phyloP scores from a whole-genome alignment of 2,888 invertebrate genomes.

The Drosophila suboccidentalis region DNA sequence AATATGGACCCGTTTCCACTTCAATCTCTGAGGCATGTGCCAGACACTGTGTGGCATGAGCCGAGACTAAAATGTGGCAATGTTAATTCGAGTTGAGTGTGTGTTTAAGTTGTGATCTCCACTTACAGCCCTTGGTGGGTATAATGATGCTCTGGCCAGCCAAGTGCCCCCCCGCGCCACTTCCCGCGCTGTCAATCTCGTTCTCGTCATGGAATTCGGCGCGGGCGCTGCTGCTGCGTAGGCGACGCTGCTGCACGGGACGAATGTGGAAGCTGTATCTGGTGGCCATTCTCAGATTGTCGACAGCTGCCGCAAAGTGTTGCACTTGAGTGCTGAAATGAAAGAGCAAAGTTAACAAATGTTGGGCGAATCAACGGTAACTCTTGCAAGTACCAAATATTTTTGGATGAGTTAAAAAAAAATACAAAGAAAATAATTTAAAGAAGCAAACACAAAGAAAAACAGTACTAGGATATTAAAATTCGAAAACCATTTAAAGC shows the following conservation, averaged over 20 bases:
- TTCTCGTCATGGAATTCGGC: constrained; percentile 85
- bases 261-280: constrained; percentile 93
- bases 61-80: constrained; percentile 89
- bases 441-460: neutral
- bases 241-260: constrained; percentile 84
- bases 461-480: too few relatives aligned
- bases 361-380: neutral
- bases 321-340: constrained; percentile 76
- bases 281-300: constrained; percentile 92
- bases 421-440: neutral
- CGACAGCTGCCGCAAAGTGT: constrained; percentile 88
- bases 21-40: constrained; percentile 93
- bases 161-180: constrained; percentile 83
- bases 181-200: constrained; percentile 82
- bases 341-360: constrained; percentile 16
- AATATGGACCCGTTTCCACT: constrained; percentile 93
- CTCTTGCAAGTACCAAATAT: neutral
- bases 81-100: neutral
- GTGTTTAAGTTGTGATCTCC: neutral
- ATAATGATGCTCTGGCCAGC: constrained; percentile 90
- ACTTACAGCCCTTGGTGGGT: constrained; percentile 94
- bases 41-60: constrained; percentile 92
- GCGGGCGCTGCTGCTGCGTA: constrained; percentile 83
- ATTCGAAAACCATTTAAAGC: too few relatives aligned
- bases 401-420: neutral